These are phyloP conservation scores for Adineta ricciae DNA, from an alignment of 2,888 invertebrate species.

Conservation along the genomic window DNA sequence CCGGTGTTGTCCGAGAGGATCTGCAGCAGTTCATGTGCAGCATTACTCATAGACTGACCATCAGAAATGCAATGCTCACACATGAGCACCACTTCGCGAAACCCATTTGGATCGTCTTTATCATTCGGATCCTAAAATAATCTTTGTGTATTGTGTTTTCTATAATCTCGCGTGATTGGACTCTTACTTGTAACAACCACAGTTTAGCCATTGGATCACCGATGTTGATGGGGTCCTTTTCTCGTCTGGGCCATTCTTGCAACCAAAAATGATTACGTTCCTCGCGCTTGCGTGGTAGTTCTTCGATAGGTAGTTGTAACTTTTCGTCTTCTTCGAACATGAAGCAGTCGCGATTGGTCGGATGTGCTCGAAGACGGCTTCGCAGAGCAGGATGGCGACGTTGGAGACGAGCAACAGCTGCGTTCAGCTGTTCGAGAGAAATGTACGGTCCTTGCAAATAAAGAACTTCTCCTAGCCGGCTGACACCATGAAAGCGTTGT, in stretches of 20 bases:
- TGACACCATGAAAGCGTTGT: neutral
- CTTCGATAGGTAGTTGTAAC: neutral
- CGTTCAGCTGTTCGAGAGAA: neutral
- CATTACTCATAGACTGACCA: neutral
- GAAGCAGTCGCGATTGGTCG: neutral
- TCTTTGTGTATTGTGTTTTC: neutral
- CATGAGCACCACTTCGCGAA: conserved; percentile 1
- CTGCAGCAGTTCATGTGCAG: neutral
- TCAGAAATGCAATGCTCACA: neutral
- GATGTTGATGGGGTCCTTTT: neutral
- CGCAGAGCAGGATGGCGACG: neutral
- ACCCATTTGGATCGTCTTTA: neutral
- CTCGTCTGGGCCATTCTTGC: neutral
- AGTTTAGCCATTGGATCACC: neutral
- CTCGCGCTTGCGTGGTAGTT: neutral
- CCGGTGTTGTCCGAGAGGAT: neutral
- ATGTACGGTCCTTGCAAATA: neutral
- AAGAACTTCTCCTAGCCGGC: neutral
- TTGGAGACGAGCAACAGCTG: neutral
- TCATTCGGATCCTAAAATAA: neutral
- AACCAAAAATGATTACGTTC: neutral
- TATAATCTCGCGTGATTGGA: neutral
- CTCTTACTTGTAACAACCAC: neutral
- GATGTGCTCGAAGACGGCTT: neutral
- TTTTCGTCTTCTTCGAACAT: neutral